These are phyloP conservation scores for Callinectes sapidus DNA, from an alignment of 2,888 invertebrate species.

Conservation along the genomic window DNA sequence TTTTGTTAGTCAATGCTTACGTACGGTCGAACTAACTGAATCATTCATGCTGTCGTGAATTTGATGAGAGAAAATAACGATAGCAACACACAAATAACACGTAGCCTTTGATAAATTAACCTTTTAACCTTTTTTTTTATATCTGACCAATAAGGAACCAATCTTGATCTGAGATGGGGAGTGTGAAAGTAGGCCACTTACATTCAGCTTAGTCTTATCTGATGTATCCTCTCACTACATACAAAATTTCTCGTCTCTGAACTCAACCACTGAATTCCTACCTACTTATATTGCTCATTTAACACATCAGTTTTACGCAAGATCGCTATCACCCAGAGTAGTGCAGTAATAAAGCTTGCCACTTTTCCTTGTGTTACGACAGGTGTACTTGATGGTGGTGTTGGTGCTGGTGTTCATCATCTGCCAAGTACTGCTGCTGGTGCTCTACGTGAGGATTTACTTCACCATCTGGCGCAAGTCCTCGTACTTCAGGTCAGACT, in stretches of 20 bases:
- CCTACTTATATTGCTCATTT: neutral
- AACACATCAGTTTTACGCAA: neutral
- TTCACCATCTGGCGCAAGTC: conserved; percentile 50
- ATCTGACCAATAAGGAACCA: no score
- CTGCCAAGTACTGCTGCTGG: conserved; percentile 46
- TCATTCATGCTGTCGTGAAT: neutral
- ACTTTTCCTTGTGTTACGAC: neutral
- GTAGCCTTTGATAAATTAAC: no score
- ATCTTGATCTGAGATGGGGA: no score
- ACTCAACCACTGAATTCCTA: no score
- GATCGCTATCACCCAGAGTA: neutral
- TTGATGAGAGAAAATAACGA: no score
- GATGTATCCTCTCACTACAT: no score
- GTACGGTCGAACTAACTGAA: neutral
- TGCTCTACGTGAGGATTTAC: conserved; percentile 57
- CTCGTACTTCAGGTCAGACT: conserved; percentile 26
- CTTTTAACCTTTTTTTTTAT: no score
- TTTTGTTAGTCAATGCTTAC: neutral
- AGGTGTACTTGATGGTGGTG: conserved; percentile 62
- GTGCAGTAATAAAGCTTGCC: neutral
- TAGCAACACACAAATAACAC: no score
- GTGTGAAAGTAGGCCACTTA: no score
- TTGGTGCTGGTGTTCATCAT: conserved; percentile 55
- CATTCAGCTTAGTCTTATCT: no score
- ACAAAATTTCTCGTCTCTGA: no score